These are phyloP conservation scores for Leucoptera coffeella DNA, from an alignment of 2,888 invertebrate genomes.

Conservation along the genomic window DNA sequence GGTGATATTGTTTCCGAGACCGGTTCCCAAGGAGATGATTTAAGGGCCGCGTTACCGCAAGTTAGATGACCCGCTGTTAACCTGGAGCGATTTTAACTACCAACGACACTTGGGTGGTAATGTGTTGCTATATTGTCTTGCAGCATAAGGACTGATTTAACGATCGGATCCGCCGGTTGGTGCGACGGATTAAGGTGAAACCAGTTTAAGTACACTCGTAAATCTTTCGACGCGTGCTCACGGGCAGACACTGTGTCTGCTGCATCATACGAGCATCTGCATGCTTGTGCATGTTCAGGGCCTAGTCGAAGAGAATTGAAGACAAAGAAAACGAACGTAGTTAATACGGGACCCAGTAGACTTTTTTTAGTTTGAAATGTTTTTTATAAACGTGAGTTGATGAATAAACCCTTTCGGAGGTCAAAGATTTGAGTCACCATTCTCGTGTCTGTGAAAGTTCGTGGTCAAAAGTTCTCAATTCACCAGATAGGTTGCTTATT, in stretches of 20 bases:
- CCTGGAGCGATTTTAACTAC: constrained; percentile 32
- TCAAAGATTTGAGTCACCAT: too few relatives aligned
- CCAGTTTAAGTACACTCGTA: constrained; percentile 49
- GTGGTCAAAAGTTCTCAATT: too few relatives aligned
- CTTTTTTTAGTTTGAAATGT: too few relatives aligned
- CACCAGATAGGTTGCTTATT: too few relatives aligned
- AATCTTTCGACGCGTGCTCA: constrained; percentile 39
- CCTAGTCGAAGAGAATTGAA: too few relatives aligned
- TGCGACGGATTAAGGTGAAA: constrained; percentile 31
- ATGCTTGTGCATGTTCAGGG: too few relatives aligned
- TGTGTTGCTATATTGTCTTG: constrained; percentile 36
- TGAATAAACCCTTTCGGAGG: too few relatives aligned
- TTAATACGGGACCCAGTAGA: too few relatives aligned
- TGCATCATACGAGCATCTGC: constrained; percentile 9
- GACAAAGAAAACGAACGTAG: too few relatives aligned
- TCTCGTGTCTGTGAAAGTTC: too few relatives aligned
- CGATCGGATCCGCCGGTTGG: constrained; percentile 42
- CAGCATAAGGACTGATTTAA: constrained; percentile 37
- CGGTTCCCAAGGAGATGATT: constrained; percentile 10
- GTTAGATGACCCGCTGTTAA: constrained; percentile 26
- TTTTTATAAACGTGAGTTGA: too few relatives aligned
- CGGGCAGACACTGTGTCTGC: constrained; percentile 23
- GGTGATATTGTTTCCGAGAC: too few relatives aligned
- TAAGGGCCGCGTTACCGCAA: constrained; percentile 11
- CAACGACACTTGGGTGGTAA: constrained; percentile 35